phyloP scores from a whole-genome alignment of 2,113 vertebrate species.

The human (Homo sapiens) region DNA sequence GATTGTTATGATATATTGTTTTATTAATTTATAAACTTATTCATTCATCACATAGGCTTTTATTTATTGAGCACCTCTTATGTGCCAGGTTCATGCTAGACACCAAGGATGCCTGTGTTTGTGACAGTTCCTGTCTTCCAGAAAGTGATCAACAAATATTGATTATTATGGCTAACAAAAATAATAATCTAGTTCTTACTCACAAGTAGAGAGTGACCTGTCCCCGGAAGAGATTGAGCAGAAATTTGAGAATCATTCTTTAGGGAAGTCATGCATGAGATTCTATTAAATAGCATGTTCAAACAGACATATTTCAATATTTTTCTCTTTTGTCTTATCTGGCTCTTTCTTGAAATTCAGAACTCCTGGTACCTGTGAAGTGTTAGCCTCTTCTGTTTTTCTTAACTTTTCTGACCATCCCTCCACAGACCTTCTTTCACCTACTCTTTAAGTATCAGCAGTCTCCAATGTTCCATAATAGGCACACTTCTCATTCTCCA shows the following conservation, averaged over 20 bases:
- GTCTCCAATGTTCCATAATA: background rate
- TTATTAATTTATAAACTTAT: background rate
- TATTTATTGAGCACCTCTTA: background rate
- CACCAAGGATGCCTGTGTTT: background rate
- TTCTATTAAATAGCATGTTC: background rate
- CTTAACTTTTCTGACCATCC: background rate
- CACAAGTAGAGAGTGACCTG: background rate
- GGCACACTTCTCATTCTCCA: accelerated
- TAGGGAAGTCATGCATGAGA: background rate
- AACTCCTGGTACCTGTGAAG: background rate
- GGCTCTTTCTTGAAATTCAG: background rate
- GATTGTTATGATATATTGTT: background rate
- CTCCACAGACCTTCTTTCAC: background rate
- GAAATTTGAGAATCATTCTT: background rate
- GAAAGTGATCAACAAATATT: background rate
- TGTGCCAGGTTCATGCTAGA: background rate
- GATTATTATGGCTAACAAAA: background rate
- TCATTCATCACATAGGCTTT: background rate
- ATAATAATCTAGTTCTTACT: background rate
- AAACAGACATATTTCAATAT: background rate
- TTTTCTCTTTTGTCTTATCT: background rate
- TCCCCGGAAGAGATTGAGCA: background rate
- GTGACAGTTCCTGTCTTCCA: background rate
- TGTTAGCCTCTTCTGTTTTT: background rate
- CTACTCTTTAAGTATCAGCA: background rate